These are phyloP conservation scores for Myiozetetes cayanensis DNA, from an alignment of 2,113 vertebrate species.

Conservation along the genomic window DNA sequence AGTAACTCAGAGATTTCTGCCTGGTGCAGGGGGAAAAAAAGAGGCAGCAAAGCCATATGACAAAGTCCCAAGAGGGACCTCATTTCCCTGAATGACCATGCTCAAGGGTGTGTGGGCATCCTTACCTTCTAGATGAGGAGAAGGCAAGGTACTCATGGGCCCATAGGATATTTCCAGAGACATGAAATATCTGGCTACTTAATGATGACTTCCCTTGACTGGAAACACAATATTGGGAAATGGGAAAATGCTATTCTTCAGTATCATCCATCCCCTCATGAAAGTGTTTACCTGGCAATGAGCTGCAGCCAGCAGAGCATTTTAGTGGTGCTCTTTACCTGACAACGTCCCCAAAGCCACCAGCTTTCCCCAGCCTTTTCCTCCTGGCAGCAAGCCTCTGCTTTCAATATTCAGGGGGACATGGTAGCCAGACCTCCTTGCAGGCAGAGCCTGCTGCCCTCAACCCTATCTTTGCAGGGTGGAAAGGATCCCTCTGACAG, in stretches of 20 bases:
- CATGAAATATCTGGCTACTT: not conserved
- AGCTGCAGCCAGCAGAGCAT: not conserved
- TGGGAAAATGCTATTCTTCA: not conserved
- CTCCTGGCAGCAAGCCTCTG: not conserved
- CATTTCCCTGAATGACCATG: not conserved
- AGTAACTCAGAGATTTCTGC: not conserved
- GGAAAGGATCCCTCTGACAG: not conserved
- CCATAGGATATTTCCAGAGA: not conserved
- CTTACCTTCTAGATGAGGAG: not conserved
- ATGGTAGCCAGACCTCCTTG: not conserved
- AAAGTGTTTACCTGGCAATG: rapidly evolving
- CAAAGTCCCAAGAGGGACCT: not conserved
- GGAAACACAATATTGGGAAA: not conserved
- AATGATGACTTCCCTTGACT: not conserved
- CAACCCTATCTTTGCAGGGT: not conserved
- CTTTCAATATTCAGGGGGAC: not conserved
- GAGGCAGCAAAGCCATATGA: not conserved
- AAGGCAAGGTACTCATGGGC: not conserved
- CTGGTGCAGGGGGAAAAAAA: not conserved
- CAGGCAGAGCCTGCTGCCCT: not conserved
- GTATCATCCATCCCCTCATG: not conserved
- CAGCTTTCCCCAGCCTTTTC: not conserved
- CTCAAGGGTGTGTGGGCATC: not conserved
- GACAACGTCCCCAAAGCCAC: not conserved
- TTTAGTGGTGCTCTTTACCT: not conserved